Conservation (phyloP, 2,113 vertebrate genomes). For the Varanus salvator region DNA sequence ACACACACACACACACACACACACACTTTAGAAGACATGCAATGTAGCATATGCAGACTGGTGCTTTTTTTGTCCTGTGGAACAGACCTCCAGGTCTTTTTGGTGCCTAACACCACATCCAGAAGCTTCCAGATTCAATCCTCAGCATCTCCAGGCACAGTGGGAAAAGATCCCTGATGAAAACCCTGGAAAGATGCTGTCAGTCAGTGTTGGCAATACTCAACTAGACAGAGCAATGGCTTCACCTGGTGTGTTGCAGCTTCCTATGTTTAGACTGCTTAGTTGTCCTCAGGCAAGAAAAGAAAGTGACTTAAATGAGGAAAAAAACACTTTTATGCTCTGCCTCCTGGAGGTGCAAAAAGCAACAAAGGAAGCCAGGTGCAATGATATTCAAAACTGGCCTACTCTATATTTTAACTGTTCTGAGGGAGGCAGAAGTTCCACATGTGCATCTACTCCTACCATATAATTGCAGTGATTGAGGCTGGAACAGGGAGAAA, state of each 20-base stretch:
- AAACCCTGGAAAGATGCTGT: background rate
- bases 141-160: background rate
- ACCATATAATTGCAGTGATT: background rate
- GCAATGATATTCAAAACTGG: background rate
- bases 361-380: background rate
- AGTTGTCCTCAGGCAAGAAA: too few species aligned
- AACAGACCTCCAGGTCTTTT: too few species aligned
- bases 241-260: background rate
- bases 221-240: background rate
- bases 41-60: too few species aligned
- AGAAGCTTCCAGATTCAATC: background rate
- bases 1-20: too few species aligned
- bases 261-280: background rate
- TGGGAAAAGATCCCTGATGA: background rate
- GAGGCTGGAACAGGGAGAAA: too few species aligned
- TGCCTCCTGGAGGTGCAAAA: background rate
- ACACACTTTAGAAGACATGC: too few species aligned
- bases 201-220: background rate
- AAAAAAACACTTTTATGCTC: too few species aligned
- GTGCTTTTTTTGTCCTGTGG: too few species aligned
- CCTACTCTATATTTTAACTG: background rate
- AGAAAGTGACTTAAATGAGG: background rate
- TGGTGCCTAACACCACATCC: too few species aligned
- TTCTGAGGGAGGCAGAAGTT: background rate
- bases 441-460: background rate